Evolutionary conservation across 2,888 invertebrate genomes (phyloP).

Genomic region (Acrobasis suavella): DNA sequence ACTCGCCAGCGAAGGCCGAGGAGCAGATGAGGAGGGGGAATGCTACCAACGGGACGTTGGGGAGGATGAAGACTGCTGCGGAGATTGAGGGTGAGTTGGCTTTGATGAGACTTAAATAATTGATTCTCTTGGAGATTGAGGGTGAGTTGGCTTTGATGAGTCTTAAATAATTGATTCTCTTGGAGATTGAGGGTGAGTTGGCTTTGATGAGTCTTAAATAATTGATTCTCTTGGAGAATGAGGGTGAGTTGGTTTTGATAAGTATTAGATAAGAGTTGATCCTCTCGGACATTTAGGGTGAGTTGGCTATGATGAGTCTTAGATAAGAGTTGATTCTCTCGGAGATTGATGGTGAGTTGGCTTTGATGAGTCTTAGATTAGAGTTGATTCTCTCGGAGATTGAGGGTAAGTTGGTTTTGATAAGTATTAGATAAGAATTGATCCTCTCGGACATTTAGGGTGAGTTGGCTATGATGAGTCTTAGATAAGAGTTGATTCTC

Average conservation of each 20-base stretch:
- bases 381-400: conserved; percentile 44
- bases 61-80: conserved; percentile 69
- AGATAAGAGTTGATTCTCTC: too few relatives aligned
- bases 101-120: too few relatives aligned
- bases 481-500: too few relatives aligned
- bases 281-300: conserved; percentile 65
- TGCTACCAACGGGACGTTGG: conserved; percentile 67
- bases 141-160: conserved; percentile 41
- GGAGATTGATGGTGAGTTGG: conserved; percentile 61
- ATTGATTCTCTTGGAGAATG: conserved; percentile 48
- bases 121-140: conserved; percentile 53
- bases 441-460: conserved; percentile 61
- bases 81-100: conserved; percentile 62
- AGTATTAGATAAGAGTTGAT: too few relatives aligned
- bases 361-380: too few relatives aligned
- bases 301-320: conserved; percentile 1
- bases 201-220: too few relatives aligned
- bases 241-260: conserved; percentile 46
- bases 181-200: conserved; percentile 62
- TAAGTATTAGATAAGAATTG: too few relatives aligned
- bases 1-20: conserved; percentile 73
- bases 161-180: too few relatives aligned
- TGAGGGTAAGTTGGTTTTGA: conserved; percentile 48
- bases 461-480: conserved; percentile 31
- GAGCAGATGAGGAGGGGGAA: conserved; percentile 58